A percentile compares a stretch with the other conserved stretches of the same genome.
These are phyloP conservation scores for Drosophila auraria DNA, from an alignment of 1,140 invertebrate species.

Conservation along the genomic window DNA sequence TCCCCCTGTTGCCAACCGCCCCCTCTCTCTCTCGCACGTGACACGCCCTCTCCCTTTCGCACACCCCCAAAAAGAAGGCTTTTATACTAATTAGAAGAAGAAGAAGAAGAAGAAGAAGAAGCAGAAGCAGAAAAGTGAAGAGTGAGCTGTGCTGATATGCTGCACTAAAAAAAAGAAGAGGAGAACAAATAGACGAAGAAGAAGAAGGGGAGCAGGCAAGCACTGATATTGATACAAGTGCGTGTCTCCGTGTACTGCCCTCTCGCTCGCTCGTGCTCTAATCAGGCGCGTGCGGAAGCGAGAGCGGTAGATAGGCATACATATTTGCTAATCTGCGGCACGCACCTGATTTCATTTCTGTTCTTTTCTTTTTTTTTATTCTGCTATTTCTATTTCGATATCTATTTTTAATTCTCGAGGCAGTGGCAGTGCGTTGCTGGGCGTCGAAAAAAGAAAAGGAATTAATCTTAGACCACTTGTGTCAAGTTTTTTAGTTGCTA, in stretches of 20 bases:
- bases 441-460: slow-evolving; percentile 22
- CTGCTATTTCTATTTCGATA: slow-evolving; percentile 33
- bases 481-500: slow-evolving; percentile 45
- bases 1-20: slow-evolving; percentile 35
- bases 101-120: not conserved
- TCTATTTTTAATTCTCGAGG: slow-evolving; percentile 18
- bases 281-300: not conserved
- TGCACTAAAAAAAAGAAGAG: not conserved
- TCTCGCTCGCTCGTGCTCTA: slow-evolving; percentile 16
- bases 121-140: not conserved
- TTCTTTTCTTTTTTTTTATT: slow-evolving; percentile 3
- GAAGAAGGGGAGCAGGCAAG: not conserved
- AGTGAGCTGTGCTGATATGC: slow-evolving; percentile 5
- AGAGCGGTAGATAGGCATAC: slow-evolving; percentile 5
- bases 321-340: slow-evolving; percentile 52
- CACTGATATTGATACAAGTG: slow-evolving; percentile 48
- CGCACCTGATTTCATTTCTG: slow-evolving; percentile 53
- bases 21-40: slow-evolving; percentile 29
- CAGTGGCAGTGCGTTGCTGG: slow-evolving; percentile 21
- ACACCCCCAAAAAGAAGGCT: slow-evolving; percentile 2
- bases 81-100: slow-evolving; percentile 46
- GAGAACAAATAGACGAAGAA: not conserved
- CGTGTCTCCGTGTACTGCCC: slow-evolving; percentile 11
- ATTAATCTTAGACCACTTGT: slow-evolving; percentile 44
- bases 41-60: slow-evolving; percentile 37